Conservation (phyloP, 2,888 invertebrate genomes). For the Diarsia mendica region DNA sequence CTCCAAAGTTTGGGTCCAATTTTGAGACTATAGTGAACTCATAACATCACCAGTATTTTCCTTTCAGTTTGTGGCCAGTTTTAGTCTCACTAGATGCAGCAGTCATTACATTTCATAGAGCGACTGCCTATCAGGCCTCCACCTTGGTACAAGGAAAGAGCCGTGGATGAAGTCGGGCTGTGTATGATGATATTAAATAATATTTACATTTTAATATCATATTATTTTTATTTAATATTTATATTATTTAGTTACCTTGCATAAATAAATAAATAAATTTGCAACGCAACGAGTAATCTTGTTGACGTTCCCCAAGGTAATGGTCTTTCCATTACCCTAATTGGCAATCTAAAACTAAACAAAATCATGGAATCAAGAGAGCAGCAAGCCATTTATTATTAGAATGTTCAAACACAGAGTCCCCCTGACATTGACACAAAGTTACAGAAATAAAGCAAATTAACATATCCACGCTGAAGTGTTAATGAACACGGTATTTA, state of each 20-base stretch:
- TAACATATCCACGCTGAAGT: slow-evolving; percentile 39
- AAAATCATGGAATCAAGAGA: not conserved
- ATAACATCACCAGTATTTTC: not conserved
- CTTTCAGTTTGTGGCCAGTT: not conserved
- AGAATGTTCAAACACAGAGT: slow-evolving; percentile 9
- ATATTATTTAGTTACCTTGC: too few species aligned
- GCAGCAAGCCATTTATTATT: not conserved
- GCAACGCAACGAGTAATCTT: not conserved
- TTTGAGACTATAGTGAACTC: not conserved
- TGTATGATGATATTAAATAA: too few species aligned
- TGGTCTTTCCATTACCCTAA: too few species aligned
- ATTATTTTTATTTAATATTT: too few species aligned
- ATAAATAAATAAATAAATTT: too few species aligned
- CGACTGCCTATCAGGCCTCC: not conserved
- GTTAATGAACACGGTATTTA: slow-evolving; percentile 41
- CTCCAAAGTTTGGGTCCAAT: not conserved
- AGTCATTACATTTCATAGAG: not conserved
- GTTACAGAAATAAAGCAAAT: slow-evolving; percentile 42
- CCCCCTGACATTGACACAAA: slow-evolving; percentile 48
- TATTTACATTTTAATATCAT: too few species aligned
- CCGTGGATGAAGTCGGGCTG: too few species aligned
- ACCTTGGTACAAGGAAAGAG: too few species aligned
- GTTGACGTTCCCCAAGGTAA: not conserved
- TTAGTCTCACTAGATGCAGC: not conserved
- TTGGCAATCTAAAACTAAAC: not conserved